Conservation (phyloP, 2,113 vertebrate genomes). For the Trematomus loennbergii region DNA sequence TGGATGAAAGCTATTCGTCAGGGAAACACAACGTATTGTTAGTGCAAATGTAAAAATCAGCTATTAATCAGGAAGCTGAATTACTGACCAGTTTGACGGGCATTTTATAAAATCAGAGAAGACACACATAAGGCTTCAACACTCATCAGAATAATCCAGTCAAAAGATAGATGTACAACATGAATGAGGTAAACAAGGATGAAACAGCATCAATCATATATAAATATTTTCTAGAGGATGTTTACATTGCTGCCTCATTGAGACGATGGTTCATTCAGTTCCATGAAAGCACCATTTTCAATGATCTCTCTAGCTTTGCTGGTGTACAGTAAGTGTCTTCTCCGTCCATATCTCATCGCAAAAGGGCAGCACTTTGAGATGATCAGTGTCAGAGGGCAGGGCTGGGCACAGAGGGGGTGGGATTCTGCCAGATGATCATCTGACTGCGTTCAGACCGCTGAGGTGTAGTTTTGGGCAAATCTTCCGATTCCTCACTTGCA, state of each 20-base stretch:
- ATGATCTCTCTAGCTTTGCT: slow-evolving; percentile 3
- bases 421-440: slow-evolving; percentile 86
- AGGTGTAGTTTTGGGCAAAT: slow-evolving; percentile 69
- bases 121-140: slow-evolving; percentile 27
- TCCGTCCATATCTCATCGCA: slow-evolving; percentile 3
- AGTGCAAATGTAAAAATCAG: slow-evolving; percentile 26
- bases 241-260: slow-evolving; percentile 25
- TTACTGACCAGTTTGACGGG: slow-evolving; percentile 30
- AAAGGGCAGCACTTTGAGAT: background rate
- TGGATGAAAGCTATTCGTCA: background rate
- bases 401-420: slow-evolving; percentile 65
- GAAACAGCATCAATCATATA: slow-evolving; percentile 7
- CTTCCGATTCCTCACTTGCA: slow-evolving; percentile 68
- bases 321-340: background rate
- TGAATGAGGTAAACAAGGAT: slow-evolving; percentile 53
- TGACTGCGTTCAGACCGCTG: slow-evolving; percentile 85
- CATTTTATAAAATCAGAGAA: slow-evolving; percentile 26
- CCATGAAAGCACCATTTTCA: slow-evolving; percentile 11
- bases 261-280: slow-evolving; percentile 4
- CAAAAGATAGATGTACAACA: slow-evolving; percentile 18
- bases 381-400: slow-evolving; percentile 71
- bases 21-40: slow-evolving; percentile 19
- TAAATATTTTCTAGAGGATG: background rate
- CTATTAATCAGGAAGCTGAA: slow-evolving; percentile 5
- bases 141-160: slow-evolving; percentile 24